Evolutionary conservation across 2,797 vertebrate species (phyloP).

Genomic region (Halcyon smyrnensis): DNA sequence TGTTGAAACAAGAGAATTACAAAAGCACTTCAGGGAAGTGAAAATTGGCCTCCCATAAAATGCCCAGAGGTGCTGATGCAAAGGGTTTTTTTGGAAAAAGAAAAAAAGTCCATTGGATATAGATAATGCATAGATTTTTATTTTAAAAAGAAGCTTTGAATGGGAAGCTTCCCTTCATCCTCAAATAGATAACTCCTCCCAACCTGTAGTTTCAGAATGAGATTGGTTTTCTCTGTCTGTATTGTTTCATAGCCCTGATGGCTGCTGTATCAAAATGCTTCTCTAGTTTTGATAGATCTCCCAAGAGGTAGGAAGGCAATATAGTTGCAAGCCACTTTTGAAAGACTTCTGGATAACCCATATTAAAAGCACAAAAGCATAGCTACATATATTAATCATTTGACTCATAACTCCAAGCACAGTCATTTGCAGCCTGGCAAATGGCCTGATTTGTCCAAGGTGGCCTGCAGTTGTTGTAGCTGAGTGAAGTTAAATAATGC

Average conservation of each 20-base stretch:
- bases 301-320: neutral
- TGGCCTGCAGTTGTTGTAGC: neutral
- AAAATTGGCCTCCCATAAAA: neutral
- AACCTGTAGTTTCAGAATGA: neutral
- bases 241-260: neutral
- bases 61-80: neutral
- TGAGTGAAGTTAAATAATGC: constrained; percentile 42
- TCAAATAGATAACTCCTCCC: neutral
- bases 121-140: neutral
- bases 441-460: constrained; percentile 1
- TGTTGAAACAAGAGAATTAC: neutral
- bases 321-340: constrained; percentile 1
- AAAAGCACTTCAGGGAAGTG: neutral
- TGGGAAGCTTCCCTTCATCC: neutral
- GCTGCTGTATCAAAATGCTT: neutral
- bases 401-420: neutral
- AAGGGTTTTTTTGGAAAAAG: neutral
- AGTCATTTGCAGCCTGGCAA: constrained; percentile 14
- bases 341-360: neutral
- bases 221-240: neutral
- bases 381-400: neutral
- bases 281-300: neutral
- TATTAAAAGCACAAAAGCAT: neutral
- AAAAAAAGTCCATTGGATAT: neutral
- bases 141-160: neutral